Conservation (phyloP, 2,797 vertebrate genomes). For the Mus spretus region DNA sequence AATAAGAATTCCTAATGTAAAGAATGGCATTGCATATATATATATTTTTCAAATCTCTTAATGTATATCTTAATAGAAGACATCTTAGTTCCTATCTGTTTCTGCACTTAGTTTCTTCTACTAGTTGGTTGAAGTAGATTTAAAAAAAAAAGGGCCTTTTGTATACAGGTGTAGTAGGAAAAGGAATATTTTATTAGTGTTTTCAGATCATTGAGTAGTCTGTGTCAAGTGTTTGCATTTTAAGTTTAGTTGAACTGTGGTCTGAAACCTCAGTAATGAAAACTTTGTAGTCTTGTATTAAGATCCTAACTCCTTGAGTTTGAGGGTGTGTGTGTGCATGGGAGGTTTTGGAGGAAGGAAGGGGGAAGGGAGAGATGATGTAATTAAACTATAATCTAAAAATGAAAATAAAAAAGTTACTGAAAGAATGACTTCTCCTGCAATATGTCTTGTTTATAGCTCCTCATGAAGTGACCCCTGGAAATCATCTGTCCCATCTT, state of each 20-base stretch:
- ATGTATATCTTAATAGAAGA: neutral
- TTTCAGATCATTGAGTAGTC: neutral
- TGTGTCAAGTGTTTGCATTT: neutral
- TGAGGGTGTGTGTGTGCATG: neutral
- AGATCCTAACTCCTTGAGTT: neutral
- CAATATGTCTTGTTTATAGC: neutral
- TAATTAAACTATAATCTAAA: neutral
- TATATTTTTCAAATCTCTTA: neutral
- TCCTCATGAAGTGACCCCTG: neutral
- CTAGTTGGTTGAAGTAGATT: conserved; percentile 2
- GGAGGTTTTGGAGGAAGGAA: neutral
- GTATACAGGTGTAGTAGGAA: neutral
- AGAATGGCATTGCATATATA: neutral
- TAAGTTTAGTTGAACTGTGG: conserved; percentile 33
- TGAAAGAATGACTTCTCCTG: neutral
- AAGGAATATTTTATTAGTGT: neutral
- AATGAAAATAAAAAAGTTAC: neutral
- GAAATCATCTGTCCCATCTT: neutral
- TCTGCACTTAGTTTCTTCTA: conserved; percentile 4
- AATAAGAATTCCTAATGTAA: conserved; percentile 39
- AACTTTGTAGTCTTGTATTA: conserved; percentile 18
- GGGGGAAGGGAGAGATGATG: neutral
- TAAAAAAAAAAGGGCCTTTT: neutral
- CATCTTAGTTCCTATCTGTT: neutral
- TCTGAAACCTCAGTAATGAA: conserved; percentile 34